Conservation (phyloP, 2,113 vertebrate species). For the Equus quagga region DNA sequence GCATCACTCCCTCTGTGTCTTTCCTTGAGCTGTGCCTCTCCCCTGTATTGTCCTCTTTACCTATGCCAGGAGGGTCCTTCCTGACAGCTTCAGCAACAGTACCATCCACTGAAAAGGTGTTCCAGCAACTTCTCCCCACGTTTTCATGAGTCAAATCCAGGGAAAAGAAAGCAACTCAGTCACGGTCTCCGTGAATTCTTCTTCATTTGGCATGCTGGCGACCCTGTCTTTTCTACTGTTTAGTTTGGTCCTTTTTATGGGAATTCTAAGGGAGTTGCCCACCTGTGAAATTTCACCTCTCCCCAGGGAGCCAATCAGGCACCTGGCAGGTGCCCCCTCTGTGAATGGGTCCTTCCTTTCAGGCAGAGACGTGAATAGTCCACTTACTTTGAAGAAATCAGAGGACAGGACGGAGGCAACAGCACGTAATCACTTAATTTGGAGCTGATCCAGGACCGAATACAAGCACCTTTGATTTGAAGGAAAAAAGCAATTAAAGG, state of each 20-base stretch:
- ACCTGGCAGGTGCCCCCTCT: not conserved
- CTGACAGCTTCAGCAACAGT: accelerated
- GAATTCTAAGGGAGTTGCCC: not conserved
- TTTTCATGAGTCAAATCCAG: not conserved
- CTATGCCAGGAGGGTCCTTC: accelerated
- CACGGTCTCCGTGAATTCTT: not conserved
- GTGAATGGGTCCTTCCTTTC: not conserved
- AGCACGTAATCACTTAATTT: conserved; percentile 47
- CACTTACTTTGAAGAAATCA: conserved; percentile 14
- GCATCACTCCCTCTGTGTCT: not conserved
- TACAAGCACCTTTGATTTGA: conserved; percentile 65
- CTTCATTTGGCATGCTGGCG: not conserved
- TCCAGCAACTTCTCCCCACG: not conserved
- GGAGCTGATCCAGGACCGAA: conserved; percentile 24
- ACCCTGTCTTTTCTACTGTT: not conserved
- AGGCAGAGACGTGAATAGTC: not conserved
- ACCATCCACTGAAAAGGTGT: accelerated
- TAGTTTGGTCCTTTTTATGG: not conserved
- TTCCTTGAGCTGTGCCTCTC: not conserved
- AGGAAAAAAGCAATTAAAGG: conserved; percentile 53
- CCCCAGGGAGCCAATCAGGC: not conserved
- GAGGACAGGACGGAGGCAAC: not conserved
- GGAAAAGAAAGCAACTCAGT: accelerated
- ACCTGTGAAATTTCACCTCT: not conserved
- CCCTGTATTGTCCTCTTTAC: accelerated